phyloP scores from a whole-genome alignment of 2,888 invertebrate genomes.

The Leptarthrus brevirostris region DNA sequence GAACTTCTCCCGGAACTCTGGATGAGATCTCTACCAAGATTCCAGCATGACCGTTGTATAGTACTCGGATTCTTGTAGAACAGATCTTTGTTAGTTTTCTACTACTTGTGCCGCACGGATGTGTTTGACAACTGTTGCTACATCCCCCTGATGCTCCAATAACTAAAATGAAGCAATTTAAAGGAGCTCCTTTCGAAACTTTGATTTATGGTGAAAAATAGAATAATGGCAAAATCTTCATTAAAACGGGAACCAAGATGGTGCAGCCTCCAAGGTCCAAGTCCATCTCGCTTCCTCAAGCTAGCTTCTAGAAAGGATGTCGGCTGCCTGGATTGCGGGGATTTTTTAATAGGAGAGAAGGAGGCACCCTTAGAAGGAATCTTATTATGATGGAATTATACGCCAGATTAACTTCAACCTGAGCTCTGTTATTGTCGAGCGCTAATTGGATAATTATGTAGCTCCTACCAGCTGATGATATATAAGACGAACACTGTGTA shows the following conservation, averaged over 20 bases:
- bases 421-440: conserved; percentile 24
- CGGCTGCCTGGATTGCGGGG: background rate
- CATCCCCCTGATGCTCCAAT: background rate
- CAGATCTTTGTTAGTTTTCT: conserved; percentile 15
- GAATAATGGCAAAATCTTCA: conserved; percentile 26
- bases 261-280: background rate
- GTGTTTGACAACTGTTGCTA: conserved; percentile 29
- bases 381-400: conserved; percentile 38
- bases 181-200: conserved; percentile 16
- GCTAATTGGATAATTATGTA: conserved; percentile 34
- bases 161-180: conserved; percentile 6
- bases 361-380: conserved; percentile 3
- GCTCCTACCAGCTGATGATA: background rate
- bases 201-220: conserved; percentile 42
- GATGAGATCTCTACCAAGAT: background rate
- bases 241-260: background rate
- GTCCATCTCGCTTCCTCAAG: too few species aligned
- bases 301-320: too few species aligned
- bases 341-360: background rate
- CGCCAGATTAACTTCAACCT: conserved; percentile 24
- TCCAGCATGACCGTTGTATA: background rate
- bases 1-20: background rate
- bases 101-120: background rate
- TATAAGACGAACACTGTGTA: background rate
- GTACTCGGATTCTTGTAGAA: background rate